Base-by-base conservation (phyloP, 2,797 vertebrate species). In the Spondyliosoma cantharus region DNA sequence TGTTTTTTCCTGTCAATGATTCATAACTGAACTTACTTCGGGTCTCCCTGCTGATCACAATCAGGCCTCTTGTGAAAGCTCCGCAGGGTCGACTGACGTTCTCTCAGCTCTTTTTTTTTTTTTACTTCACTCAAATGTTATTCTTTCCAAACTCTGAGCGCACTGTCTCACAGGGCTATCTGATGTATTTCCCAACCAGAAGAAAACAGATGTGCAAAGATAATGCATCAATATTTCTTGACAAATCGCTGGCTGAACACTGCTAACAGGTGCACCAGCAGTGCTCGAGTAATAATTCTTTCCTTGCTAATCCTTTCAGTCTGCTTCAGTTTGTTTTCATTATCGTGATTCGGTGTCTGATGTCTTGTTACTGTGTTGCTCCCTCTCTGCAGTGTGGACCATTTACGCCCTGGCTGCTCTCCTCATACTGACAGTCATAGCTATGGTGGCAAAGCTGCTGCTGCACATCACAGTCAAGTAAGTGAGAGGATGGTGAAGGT, bases 381-480 rank as follows among this genome's bases (percentile, higher is more conserved):
- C 73, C 48, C 77, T 86, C 56, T 85, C 66, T 74, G 56, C 86
- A 99, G 98, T 97, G 87, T 98, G 98, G 98, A 98, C 96, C 74
- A 96, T 99, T 74, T 99, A 98, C 0, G 96, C 96, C 14, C 95
- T 99, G 71, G 96, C 97, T 19, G 97, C 95, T 2, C 95, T 99
- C 72, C 95, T 99, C 85, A 96, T 96, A 60, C 93, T 99, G 56
- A 97, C 97, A 0, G 95, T 97, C 63, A 96, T 98, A 53, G 97
- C 96, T 78, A 95, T 98, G 91, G 86, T 97, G 46, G 96, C 97
- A 7, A 98, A 98, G 95, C 94, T 97, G 79, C 95, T 98, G 80
- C 95, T 98, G 84, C 97, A 98, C 7, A 69, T 98, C 80, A 96
- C 97, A 8, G 94, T 97, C 90, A 98, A 97, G 98, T 99, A 91